Evolutionary conservation across 1,140 invertebrate species (phyloP), one percentile per base, ranked within the genome.

Genomic region (Leptestheria dahalacensis): DNA sequence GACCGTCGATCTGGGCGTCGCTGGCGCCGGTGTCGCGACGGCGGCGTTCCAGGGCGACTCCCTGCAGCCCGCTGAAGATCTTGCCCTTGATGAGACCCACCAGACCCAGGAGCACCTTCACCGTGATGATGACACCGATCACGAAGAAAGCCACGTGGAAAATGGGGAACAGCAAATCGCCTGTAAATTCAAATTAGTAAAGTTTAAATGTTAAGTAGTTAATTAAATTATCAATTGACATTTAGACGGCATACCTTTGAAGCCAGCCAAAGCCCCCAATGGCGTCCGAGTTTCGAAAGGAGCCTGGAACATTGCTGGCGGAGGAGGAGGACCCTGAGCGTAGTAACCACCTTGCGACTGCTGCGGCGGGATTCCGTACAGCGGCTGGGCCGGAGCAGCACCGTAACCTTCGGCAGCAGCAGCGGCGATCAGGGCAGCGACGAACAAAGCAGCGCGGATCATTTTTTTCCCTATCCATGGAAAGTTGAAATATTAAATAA

Each of bases 71-170:
- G 25, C 18, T 15, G 24, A 25, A 29, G 12, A 62, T 15, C 29
- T 62, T 62, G 1, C 20, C 29, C 24, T 57, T 57, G 21, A 62
- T 9, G 12, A 57, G 15, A 50, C 24, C 48, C 15, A 59, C 15
- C 15, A 58, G 26, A 28, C 29, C 6, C 48, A 62, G 25, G 18
- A 62, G 26, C 10, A 57, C 24, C 29, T 62, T 62, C n/a, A 62
- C 61, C 6, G 58, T 29, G 15, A 62, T 21, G 12, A 62, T 50
- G 11, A 62, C 61, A 1, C 61, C 61, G 9, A 62, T 21, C 3
- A 62, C 28, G 33, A 62, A 62, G 55, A 62, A 62, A 2, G 54
- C 61, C 26, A 62, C 50, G 23, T 54, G 57, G 12, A 62, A 57
- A 12, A 62, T 48, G 10, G 61, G 61, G 26, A 51, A 62, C 6